phyloP scores from a whole-genome alignment of 2,888 invertebrate genomes.

The Lasioglossum calceatum region DNA sequence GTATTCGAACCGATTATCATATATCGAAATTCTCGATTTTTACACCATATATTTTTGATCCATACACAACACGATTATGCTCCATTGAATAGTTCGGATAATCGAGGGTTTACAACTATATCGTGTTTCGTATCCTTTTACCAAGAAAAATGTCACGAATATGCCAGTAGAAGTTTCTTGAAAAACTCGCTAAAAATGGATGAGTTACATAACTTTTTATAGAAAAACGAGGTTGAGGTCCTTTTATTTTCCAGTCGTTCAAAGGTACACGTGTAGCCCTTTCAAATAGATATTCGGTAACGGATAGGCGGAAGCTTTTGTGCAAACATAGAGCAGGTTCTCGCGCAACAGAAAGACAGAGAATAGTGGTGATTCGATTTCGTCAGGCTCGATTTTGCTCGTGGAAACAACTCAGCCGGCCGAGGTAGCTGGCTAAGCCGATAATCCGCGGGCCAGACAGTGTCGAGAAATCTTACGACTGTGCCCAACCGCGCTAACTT shows the following conservation, averaged over 20 bases:
- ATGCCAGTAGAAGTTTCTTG: background rate
- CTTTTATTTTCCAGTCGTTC: background rate
- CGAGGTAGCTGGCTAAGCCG: slow-evolving; percentile 77
- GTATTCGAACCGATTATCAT: too few relatives aligned
- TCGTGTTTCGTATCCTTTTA: background rate
- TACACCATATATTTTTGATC: too few relatives aligned
- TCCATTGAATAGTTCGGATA: too few relatives aligned
- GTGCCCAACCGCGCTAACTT: slow-evolving; percentile 71
- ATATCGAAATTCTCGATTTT: too few relatives aligned
- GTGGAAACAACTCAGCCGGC: slow-evolving; percentile 75
- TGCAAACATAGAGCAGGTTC: background rate
- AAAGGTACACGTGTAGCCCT: background rate
- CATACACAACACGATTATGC: too few relatives aligned
- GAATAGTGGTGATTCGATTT: slow-evolving; percentile 54
- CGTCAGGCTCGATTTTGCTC: slow-evolving; percentile 64
- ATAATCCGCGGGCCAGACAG: slow-evolving; percentile 84
- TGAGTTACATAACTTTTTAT: background rate
- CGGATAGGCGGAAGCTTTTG: background rate
- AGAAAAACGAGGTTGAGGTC: background rate
- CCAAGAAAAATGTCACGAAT: background rate
- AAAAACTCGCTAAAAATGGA: too few relatives aligned
- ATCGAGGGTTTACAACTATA: background rate
- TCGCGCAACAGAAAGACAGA: background rate
- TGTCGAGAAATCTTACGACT: slow-evolving; percentile 82
- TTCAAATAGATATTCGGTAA: background rate